Evolutionary conservation across 2,888 invertebrate genomes (phyloP), one percentile per base, ranked within the genome.

Genomic region (Nomada flava): DNA sequence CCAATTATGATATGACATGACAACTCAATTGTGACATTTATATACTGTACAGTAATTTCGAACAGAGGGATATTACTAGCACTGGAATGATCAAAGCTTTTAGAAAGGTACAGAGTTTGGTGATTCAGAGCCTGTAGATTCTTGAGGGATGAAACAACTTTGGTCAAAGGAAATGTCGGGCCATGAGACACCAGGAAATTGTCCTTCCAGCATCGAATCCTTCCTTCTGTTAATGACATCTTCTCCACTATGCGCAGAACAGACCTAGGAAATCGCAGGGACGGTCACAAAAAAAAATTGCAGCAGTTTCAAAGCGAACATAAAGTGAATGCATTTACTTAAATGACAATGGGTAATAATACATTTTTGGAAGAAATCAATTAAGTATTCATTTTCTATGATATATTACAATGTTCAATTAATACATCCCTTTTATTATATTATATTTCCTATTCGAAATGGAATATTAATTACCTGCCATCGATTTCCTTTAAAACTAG

Each of bases 151-250:
- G 55, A 76, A 69, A 71, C 60, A 79, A 82, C 55, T 75, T 80
- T 74, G 23, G 60, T 81, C 78, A 76, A 82, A 86, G 81, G 83
- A 84, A 74, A 72, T 86, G 82, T 74, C 81, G 86, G 80, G 70
- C 73, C 87, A 83, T 84, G 73, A 79, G 78, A 80, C 83, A 82
- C 67, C 88, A 88, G 91, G 91, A 91, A 91, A 91, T 91, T 91
- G 84, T 86, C 86, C 86, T 85, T 80, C 85, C 73, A 65, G 5
- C 5, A 42, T 69, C 10, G 23, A 73, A 70, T 77, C 83, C 71
- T 77, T 77, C 64, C 42, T 57, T 74, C 73, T 76, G 83, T 74
- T 76, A 79, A 83, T 83, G 76, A 73, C 83, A 70, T 73, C 64
- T 80, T 81, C 76, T 47, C 42, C 62, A n/a, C 15, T 60, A n/a